Evolutionary conservation across 2,797 vertebrate genomes (phyloP).

Genomic region (Chelmon rostratus): DNA sequence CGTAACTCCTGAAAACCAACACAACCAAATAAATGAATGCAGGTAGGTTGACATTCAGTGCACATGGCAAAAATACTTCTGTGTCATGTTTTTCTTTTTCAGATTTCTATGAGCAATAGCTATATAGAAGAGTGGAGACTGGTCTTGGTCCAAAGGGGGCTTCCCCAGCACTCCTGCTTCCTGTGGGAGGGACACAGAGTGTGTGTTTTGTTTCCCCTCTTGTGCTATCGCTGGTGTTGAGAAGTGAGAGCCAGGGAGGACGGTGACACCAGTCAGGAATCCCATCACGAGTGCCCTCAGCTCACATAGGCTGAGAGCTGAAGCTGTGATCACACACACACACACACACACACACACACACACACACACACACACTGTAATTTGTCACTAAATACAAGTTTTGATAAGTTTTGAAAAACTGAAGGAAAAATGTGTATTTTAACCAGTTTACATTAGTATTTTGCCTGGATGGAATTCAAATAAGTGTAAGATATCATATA

Average conservation of each 20-base stretch:
- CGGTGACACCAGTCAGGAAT: conserved; percentile 56
- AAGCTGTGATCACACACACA: not conserved
- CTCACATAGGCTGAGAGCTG: conserved; percentile 7
- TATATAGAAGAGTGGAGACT: conserved; percentile 26
- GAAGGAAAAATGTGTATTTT: not conserved
- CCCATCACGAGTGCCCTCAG: conserved; percentile 23
- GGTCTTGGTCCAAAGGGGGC: conserved; percentile 50
- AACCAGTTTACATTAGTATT: not conserved
- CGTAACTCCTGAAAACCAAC: not conserved
- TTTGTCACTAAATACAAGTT: not conserved
- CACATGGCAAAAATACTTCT: conserved; percentile 2
- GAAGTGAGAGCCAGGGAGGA: conserved; percentile 68
- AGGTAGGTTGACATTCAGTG: not conserved
- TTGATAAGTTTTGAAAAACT: not conserved
- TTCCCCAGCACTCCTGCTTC: conserved; percentile 69
- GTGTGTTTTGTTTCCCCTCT: conserved; percentile 44
- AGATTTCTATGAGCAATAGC: conserved; percentile 37
- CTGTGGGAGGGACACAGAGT: conserved; percentile 39
- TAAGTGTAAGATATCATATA: conserved; percentile 12
- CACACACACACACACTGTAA: conserved; percentile 11
- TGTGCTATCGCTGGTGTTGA: conserved; percentile 77
- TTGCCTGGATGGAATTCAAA: not conserved
- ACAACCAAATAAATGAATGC: not conserved
- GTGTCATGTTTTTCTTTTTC: conserved; percentile 17
- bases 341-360: conserved; percentile 8